Evolutionary conservation across 1,140 invertebrate species (phyloP), one percentile per base, ranked within the genome.

Genomic region (Drosophila sucinea): DNA sequence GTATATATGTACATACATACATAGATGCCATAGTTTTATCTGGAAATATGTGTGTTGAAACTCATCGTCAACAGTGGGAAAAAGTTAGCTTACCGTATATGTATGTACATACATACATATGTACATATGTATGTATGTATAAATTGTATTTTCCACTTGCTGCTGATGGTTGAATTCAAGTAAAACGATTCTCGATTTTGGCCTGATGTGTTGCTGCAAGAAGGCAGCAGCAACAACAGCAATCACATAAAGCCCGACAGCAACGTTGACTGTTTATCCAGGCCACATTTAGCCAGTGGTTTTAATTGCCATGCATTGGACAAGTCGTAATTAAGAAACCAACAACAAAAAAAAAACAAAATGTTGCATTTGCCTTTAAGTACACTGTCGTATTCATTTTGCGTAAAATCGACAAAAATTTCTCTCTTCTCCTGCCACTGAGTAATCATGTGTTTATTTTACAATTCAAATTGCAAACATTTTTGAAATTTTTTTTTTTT

Each of bases 381-480:
- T 77, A 81, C 73, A 51, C 38, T 68, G 54, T 35, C 10, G 3
- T 56, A 54, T 60, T 70, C 40, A 77, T 68, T 71, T 70, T 77
- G 75, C 75, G 78, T 70, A 65, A 78, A 74, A 71, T 81, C 41
- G 67, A 81, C 78, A 85, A 86, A 47, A 61, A 41, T 44, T 54
- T 54, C 41, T 44, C 27, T 51, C 44, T 51, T 25, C 47, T 11
- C 40, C 10, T 32, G 57, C 66, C 82, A 86, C 75, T 75, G 82
- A 83, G 74, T 79, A 71, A 67, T 51, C 60, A 79, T 71, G 72
- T 67, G 71, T 38, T 10, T 60, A 81, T 85, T 77, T 78, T 81
- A 70, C 82, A 81, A 81, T 67, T 70, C 62, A 75, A 86, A 86
- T 86, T 72, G 83, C 79, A 82, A 63, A 55, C 75, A 85, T 82